These are phyloP conservation scores for Mactra quadrangularis DNA, from an alignment of 1,140 invertebrate genomes.

Conservation along the genomic window DNA sequence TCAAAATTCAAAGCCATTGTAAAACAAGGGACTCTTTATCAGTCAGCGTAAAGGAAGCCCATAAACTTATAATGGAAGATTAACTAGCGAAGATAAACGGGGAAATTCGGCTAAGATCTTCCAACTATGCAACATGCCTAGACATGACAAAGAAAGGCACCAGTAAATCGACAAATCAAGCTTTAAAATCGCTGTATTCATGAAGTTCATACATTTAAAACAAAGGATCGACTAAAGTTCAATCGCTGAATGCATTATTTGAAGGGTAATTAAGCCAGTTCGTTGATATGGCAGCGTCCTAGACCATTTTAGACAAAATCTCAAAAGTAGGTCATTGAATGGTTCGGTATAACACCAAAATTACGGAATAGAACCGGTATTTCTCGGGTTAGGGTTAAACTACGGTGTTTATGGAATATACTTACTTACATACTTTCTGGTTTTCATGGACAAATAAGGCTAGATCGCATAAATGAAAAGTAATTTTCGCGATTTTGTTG, in stretches of 20 bases:
- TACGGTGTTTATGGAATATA: too few species aligned
- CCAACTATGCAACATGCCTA: constrained; percentile 58
- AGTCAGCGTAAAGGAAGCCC: too few species aligned
- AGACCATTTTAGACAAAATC: constrained; percentile 44
- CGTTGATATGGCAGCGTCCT: constrained; percentile 42
- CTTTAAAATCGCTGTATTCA: too few species aligned
- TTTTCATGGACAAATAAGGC: neutral
- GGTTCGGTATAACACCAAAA: constrained; percentile 6
- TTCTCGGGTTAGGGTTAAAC: too few species aligned
- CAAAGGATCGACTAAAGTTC: neutral
- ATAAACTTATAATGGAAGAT: too few species aligned
- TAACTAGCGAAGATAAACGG: too few species aligned
- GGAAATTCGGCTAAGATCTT: too few species aligned
- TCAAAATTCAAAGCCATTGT: too few species aligned
- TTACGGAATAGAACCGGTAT: too few species aligned
- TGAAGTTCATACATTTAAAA: too few species aligned
- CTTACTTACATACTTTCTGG: too few species aligned
- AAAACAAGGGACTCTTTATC: too few species aligned
- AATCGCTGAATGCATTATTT: neutral
- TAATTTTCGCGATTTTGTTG: constrained; percentile 51
- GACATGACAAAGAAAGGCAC: constrained; percentile 39
- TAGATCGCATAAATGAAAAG: constrained; percentile 15
- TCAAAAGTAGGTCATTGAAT: constrained; percentile 45
- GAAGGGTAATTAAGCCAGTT: neutral
- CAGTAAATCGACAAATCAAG: neutral